Conservation (phyloP, 1,140 invertebrate species). For the Heterodera carotae region DNA sequence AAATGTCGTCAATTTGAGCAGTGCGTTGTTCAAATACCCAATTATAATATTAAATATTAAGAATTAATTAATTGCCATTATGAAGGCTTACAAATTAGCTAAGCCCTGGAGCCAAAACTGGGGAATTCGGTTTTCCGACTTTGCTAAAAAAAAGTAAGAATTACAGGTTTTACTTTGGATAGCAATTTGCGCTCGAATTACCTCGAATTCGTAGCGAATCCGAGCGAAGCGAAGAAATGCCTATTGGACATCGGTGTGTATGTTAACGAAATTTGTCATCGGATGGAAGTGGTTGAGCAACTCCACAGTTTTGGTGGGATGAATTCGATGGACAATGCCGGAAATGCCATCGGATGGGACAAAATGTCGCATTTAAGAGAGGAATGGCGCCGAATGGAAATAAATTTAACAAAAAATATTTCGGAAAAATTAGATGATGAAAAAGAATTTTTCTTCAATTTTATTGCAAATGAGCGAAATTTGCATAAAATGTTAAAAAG, state of each 20-base stretch:
- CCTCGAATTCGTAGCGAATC: background rate
- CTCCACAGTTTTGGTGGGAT: background rate
- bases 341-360: background rate
- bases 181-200: background rate
- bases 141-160: too few species aligned
- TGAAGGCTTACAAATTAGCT: too few species aligned
- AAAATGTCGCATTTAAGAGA: background rate
- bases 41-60: background rate
- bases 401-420: background rate
- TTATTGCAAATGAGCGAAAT: background rate
- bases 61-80: background rate
- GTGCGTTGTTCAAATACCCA: background rate
- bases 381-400: background rate
- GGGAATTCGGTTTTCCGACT: too few species aligned
- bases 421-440: background rate
- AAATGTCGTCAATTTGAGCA: background rate
- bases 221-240: background rate
- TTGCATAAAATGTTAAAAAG: background rate
- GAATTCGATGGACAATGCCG: background rate
- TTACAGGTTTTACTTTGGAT: background rate
- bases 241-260: background rate
- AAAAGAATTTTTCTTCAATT: background rate
- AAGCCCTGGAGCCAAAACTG: too few species aligned
- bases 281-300: background rate
- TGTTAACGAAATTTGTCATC: background rate